A percentile compares a stretch with the other conserved stretches of the same genome.
phyloP scores from a whole-genome alignment of 2,888 invertebrate genomes.

The Macroteleia sp. region DNA sequence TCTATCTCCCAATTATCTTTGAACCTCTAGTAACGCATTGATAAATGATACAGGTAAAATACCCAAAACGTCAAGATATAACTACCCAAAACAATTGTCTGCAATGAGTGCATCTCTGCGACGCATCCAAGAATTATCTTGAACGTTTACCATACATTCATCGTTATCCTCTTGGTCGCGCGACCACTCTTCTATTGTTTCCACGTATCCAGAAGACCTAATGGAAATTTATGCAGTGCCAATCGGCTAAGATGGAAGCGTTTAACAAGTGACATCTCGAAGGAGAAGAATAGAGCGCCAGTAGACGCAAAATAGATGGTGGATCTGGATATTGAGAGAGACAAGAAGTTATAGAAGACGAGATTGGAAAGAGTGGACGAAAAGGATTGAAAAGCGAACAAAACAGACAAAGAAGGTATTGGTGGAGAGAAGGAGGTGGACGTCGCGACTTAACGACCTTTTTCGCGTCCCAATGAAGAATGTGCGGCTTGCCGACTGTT shows the following conservation, averaged over 20 bases:
- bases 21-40: conserved; percentile 26
- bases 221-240: conserved; percentile 72
- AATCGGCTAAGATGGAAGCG: conserved; percentile 71
- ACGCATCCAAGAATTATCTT: conserved; percentile 22
- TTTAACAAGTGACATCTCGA: conserved; percentile 69
- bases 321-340: conserved; percentile 36
- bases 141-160: conserved; percentile 55
- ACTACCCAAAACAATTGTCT: conserved; percentile 49
- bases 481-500: conserved; percentile 68
- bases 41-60: conserved; percentile 23
- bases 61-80: conserved; percentile 32
- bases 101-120: conserved; percentile 34
- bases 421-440: conserved; percentile 20
- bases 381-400: not conserved
- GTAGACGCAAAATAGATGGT: conserved; percentile 48
- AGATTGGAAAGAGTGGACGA: not conserved
- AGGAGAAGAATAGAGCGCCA: conserved; percentile 59
- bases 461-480: conserved; percentile 73
- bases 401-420: conserved; percentile 3
- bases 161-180: conserved; percentile 63
- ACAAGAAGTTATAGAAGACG: conserved; percentile 10
- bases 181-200: conserved; percentile 71
- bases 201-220: conserved; percentile 64
- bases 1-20: conserved; percentile 44
- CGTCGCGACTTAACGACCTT: conserved; percentile 72